Conservation (phyloP, 1,140 invertebrate species). For the Chymomyza costata region DNA sequence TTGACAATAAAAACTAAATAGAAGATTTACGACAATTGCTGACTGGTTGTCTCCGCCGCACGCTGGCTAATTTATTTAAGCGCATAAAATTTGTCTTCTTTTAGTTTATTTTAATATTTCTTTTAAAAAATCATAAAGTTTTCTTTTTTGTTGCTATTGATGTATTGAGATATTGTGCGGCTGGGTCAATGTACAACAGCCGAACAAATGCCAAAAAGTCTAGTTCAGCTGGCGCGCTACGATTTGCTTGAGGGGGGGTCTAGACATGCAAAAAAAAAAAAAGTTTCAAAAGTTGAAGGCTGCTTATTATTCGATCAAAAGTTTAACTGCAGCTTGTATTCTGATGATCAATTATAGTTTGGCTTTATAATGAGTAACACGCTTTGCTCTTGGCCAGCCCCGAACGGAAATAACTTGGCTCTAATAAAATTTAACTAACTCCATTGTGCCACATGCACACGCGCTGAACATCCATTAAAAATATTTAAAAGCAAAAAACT, state of each 20-base stretch:
- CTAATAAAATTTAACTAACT: too few relatives aligned
- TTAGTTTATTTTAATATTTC: slow-evolving; percentile 13
- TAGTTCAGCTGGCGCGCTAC: slow-evolving; percentile 37
- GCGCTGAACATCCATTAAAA: too few relatives aligned
- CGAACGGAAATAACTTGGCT: slow-evolving; percentile 44
- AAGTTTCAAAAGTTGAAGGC: slow-evolving; percentile 69
- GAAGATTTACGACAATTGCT: slow-evolving; percentile 62
- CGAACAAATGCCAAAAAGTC: slow-evolving; percentile 39
- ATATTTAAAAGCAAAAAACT: too few relatives aligned
- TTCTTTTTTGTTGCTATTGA: slow-evolving; percentile 43
- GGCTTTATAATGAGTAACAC: slow-evolving; percentile 28
- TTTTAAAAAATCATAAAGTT: slow-evolving; percentile 24
- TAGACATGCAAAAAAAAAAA: too few relatives aligned
- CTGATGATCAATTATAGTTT: slow-evolving; percentile 48
- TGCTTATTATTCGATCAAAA: slow-evolving; percentile 44
- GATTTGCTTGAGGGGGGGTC: slow-evolving; percentile 43
- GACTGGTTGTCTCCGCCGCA: slow-evolving; percentile 64
- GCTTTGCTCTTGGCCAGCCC: too few relatives aligned
- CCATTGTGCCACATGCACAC: too few relatives aligned
- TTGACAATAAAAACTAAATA: slow-evolving; percentile 29
- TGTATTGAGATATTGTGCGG: slow-evolving; percentile 19
- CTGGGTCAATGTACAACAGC: slow-evolving; percentile 61
- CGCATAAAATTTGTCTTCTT: slow-evolving; percentile 37
- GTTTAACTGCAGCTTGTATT: slow-evolving; percentile 47
- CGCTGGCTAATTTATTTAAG: slow-evolving; percentile 60